Percentiles rank a stretch among this genome's conserved stretches.
Conservation (phyloP, 2,888 invertebrate species). For the Euclidia mi region DNA sequence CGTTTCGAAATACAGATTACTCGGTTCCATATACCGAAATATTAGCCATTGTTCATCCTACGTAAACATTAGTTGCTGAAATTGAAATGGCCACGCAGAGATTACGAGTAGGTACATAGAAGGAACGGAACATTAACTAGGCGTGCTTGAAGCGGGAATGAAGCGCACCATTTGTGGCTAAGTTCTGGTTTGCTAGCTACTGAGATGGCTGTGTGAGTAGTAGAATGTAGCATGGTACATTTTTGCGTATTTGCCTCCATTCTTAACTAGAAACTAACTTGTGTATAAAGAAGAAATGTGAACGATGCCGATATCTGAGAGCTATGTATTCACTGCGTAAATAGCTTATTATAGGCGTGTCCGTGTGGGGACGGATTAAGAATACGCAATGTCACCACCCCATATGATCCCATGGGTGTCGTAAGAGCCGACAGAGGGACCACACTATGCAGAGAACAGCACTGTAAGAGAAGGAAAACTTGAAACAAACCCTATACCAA, state of each 20-base stretch:
- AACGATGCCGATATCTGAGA: constrained; percentile 23
- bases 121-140: constrained; percentile 70
- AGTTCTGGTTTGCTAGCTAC: constrained; percentile 44
- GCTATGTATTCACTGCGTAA: background rate
- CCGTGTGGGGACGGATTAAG: no score
- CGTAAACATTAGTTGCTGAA: constrained; percentile 43
- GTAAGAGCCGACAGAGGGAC: no score
- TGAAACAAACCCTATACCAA: no score
- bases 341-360: no score
- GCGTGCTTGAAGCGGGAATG: constrained; percentile 65
- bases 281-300: constrained; percentile 21
- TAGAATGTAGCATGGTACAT: constrained; percentile 33
- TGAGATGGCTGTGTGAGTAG: constrained; percentile 44
- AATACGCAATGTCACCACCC: no score
- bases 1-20: no score
- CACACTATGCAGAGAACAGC: no score
- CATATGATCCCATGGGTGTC: no score
- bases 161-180: constrained; percentile 67
- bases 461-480: no score
- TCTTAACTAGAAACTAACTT: constrained; percentile 47
- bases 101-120: constrained; percentile 49
- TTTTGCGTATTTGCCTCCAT: constrained; percentile 36
- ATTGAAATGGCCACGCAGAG: constrained; percentile 59
- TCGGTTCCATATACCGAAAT: constrained; percentile 37
- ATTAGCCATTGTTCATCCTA: constrained; percentile 50